Evolutionary conservation across 2,888 invertebrate genomes (phyloP).

Genomic region (Spilarctia lutea): DNA sequence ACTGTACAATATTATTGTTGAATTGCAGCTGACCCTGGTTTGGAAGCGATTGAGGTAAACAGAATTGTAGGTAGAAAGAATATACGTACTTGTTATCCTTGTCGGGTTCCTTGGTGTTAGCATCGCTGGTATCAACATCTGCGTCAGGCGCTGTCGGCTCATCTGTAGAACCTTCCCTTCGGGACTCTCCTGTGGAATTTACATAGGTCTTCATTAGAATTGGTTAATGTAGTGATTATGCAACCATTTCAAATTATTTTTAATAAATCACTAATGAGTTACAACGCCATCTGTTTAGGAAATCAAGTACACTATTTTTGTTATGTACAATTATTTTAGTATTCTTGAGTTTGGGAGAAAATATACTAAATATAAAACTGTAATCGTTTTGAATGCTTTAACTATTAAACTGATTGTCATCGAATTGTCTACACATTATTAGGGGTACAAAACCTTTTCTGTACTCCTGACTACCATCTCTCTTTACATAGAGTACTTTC

Average conservation of each 20-base stretch:
- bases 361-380: too few relatives aligned
- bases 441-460: not conserved
- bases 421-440: not conserved
- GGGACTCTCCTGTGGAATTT: constrained; percentile 69
- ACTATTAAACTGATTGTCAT: not conserved
- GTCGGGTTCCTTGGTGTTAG: constrained; percentile 73
- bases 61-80: not conserved
- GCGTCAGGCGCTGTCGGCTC: constrained; percentile 76
- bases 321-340: not conserved
- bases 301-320: not conserved
- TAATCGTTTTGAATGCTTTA: too few relatives aligned
- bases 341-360: too few relatives aligned
- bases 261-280: not conserved
- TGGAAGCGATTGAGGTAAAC: not conserved
- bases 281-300: constrained; percentile 20
- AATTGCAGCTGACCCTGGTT: not conserved
- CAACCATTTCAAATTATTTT: not conserved
- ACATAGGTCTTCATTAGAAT: constrained; percentile 17
- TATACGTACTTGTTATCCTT: constrained; percentile 70
- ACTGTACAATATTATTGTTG: not conserved
- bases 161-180: constrained; percentile 79
- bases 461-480: not conserved
- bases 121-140: constrained; percentile 72
- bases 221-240: not conserved
- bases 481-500: not conserved